Evolutionary conservation across 92 coral and sea anemone species (phyloP).

Genomic region (Zoanthus gigantus): DNA sequence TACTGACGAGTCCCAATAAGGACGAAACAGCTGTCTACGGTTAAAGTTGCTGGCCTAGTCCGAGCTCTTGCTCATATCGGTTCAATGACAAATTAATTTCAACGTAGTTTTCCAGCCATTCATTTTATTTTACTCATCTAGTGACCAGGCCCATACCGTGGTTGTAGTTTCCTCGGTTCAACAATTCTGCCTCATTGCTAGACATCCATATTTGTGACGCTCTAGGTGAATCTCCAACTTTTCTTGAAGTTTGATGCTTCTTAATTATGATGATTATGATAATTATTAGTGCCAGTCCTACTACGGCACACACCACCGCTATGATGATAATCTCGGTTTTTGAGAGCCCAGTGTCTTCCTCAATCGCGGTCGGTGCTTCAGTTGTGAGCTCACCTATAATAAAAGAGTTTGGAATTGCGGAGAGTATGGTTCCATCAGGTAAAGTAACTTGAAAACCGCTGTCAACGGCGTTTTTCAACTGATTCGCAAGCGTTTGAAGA

Average conservation of each 20-base stretch:
- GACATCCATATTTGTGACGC: background rate
- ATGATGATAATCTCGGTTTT: conserved; percentile 41
- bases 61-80: no score
- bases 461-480: background rate
- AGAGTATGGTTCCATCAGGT: conserved; percentile 23
- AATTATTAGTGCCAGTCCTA: conserved; percentile 17
- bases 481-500: background rate
- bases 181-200: background rate
- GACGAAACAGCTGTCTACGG: no score
- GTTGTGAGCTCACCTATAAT: background rate
- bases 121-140: no score
- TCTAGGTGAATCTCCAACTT: background rate
- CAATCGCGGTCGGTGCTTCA: background rate
- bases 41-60: no score
- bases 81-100: no score
- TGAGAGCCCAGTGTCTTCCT: background rate
- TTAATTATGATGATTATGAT: conserved; percentile 12
- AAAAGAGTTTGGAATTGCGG: conserved; percentile 25
- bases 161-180: background rate
- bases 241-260: background rate
- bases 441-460: conserved; percentile 13
- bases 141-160: background rate
- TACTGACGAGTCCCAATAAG: no score
- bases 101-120: no score
- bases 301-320: conserved; percentile 32